These are phyloP conservation scores for Edolisoma coerulescens DNA, from an alignment of 2,113 vertebrate genomes.

Conservation along the genomic window DNA sequence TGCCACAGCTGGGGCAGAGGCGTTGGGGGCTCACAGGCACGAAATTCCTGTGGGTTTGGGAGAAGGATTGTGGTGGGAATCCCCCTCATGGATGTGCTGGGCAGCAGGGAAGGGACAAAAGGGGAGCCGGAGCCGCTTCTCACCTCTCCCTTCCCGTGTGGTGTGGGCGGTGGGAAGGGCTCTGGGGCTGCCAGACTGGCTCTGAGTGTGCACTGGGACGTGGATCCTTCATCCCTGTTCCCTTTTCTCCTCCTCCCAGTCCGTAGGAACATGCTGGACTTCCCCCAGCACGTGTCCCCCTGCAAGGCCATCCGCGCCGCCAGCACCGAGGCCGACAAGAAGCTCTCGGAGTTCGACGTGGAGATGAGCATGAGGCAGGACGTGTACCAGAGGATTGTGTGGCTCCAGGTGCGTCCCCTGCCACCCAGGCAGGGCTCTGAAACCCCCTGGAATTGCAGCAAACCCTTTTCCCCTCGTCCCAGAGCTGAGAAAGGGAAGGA, in stretches of 20 bases:
- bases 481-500: rapidly evolving
- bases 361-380: slow-evolving; percentile 99
- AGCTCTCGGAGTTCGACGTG: slow-evolving; percentile 93
- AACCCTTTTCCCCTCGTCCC: rapidly evolving
- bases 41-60: rapidly evolving
- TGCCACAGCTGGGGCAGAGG: not conserved
- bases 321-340: slow-evolving; percentile 94
- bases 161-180: not conserved
- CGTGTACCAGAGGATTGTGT: slow-evolving; percentile 89
- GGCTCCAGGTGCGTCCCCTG: slow-evolving; percentile 80
- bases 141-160: not conserved
- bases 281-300: slow-evolving; percentile 93
- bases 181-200: not conserved
- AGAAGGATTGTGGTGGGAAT: not conserved
- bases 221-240: rapidly evolving
- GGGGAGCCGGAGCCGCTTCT: rapidly evolving
- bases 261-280: slow-evolving; percentile 91
- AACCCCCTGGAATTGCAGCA: not conserved
- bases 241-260: slow-evolving; percentile 66
- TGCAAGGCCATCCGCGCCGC: slow-evolving; percentile 83
- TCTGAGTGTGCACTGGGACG: rapidly evolving
- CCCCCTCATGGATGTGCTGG: rapidly evolving
- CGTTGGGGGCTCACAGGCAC: rapidly evolving
- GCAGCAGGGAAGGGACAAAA: not conserved
- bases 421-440: rapidly evolving